Evolutionary conservation across 2,888 invertebrate species (phyloP), one percentile per base, ranked within the genome.

Genomic region (Polietes domitor): DNA sequence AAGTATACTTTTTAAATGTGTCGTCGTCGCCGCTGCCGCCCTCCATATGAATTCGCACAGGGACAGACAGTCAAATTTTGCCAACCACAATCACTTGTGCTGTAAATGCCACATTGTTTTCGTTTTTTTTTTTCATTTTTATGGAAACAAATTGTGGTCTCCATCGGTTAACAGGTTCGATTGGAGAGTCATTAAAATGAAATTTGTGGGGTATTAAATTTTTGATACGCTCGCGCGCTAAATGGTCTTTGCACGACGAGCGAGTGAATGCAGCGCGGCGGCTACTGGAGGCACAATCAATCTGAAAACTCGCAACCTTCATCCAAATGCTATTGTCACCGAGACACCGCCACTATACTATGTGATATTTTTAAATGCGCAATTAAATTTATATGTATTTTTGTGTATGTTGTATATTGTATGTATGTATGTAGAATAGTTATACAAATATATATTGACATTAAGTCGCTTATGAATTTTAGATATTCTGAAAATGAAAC

Each of bases 151-250:
- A 74, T 75, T 82, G 79, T 47, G 76, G 28, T 79, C 53, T 71
- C 68, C 50, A 79, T 70, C 50, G 71, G 71, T 76, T 82, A 72
- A 76, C 75, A 82, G 65, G 32, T 65, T 79, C 72, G 43, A 79
- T 63, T 5, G n/a, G 47, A n/a, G 47, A 47, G 12, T 47, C 47
- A 47, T 12, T 47, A 47, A 47, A 47, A 47, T 47, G 15, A 47
- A 47, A n/a, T 47, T 47, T 47, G 47, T 47, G 15, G 4, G 6
- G 41, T 41, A 41, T 41, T 12, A 12, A 41, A 41, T 41, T 41
- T 41, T 5, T 12, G 41, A 5, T 41, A 47, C n/a, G 32, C 9
- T 9, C 9, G 9, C 32, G n/a, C 37, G 37, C 1, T 37, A 37
- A 37, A 9, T 9, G 37, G 37, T 37, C 37, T 37, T 12, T n/a